Evolutionary conservation across 2,113 vertebrate species (phyloP).

Genomic region (Procavia capensis): DNA sequence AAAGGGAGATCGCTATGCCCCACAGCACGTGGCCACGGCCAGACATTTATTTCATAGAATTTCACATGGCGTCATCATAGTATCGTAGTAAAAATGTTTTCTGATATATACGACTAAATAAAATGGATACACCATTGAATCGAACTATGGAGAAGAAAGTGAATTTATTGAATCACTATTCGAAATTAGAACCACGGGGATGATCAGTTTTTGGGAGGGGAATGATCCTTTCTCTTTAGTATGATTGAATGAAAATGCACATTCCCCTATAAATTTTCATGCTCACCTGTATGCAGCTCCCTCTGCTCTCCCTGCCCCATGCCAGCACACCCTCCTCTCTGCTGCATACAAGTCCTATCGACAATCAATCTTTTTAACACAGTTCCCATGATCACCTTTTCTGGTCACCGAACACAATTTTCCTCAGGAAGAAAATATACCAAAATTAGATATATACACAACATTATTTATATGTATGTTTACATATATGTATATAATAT

Average conservation of each 20-base stretch:
- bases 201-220: not conserved
- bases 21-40: not conserved
- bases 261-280: too few species aligned
- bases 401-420: not conserved
- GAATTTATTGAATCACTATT: not conserved
- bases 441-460: not conserved
- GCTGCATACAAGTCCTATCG: too few species aligned
- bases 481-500: not conserved
- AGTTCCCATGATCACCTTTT: not conserved
- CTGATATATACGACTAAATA: conserved; percentile 31
- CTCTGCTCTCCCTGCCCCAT: too few species aligned
- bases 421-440: not conserved
- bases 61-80: not conserved
- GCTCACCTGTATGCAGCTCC: too few species aligned
- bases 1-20: not conserved
- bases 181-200: not conserved
- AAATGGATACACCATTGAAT: not conserved
- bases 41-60: not conserved
- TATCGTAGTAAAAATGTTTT: not conserved
- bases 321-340: too few species aligned
- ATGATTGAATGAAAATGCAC: too few species aligned
- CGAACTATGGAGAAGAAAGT: not conserved
- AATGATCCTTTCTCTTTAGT: too few species aligned
- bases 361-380: too few species aligned
- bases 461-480: not conserved